Base-by-base conservation (phyloP, 1,140 invertebrate species). In the Elymnias hypermnestra region DNA sequence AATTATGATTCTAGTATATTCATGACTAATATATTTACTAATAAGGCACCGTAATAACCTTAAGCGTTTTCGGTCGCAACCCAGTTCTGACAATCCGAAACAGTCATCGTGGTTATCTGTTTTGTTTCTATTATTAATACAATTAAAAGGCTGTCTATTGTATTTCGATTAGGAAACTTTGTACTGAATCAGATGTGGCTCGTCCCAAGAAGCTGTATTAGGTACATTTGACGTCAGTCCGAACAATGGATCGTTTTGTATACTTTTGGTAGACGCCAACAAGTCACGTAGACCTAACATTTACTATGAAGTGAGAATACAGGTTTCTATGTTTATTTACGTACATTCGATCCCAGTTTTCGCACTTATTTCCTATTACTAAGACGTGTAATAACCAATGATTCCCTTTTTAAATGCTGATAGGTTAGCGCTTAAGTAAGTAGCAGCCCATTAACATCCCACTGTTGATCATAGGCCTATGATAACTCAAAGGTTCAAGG, bases 151-250 rank as follows among this genome's bases (percentile, higher is more conserved):
- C 19, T 17, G n/a, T 6, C 21, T 3, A 45, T 37, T 45, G 33
- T 45, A 45, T 45, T 37, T 18, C 12, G 12, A 19, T 29, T 29
- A 29, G 26, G 26, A 12, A 13, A 29, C 9, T 12, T 1, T 17
- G 17, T 21, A 7, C 33, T 29, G 43, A 46, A 26, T 46, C 43
- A 29, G 35, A 45, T 5, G 7, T 18, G 10, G 33, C 13, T 29
- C 9, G 26, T 29, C 5, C 26, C 26, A 13, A 26, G 19, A 3
- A 8, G 7, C 25, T 28, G 8, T 46, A 38, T 38, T 12, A 19
- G 43, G 33, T 13, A 5, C 3, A n/a, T 17, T 38, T 46, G 43
- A 46, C 43, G 43, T 46, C 33, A 38, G n/a, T 14, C n/a, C 7
- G 23, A 0, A 46, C 23, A 46, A 46, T 46, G 23, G 33, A 17